These are phyloP conservation scores for Tachuris rubrigastra DNA, from an alignment of 2,113 vertebrate genomes.

Conservation along the genomic window DNA sequence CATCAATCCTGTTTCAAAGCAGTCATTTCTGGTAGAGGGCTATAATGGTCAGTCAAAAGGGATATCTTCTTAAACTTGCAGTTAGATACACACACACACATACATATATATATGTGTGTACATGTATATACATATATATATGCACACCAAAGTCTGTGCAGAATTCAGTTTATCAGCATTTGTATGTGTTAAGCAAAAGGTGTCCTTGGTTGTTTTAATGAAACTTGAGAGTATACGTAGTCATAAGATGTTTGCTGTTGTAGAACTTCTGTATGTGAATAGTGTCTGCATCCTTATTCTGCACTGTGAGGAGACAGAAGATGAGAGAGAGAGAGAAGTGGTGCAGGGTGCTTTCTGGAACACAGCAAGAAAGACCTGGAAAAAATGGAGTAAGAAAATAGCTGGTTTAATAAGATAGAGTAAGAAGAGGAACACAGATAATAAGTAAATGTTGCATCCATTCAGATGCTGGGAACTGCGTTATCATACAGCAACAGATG, in stretches of 20 bases:
- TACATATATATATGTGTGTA: neutral
- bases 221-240: neutral
- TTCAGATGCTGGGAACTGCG: neutral
- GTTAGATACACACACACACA: neutral
- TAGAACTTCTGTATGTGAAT: neutral
- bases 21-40: neutral
- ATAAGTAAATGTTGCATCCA: fast-evolving
- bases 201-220: neutral
- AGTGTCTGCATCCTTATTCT: neutral
- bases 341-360: neutral
- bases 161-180: neutral
- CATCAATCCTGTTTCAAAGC: neutral
- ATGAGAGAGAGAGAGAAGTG: neutral
- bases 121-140: neutral
- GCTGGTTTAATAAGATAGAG: neutral
- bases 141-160: neutral
- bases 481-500: neutral
- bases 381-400: neutral
- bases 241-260: neutral
- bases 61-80: neutral
- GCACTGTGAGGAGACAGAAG: neutral
- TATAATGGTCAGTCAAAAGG: neutral
- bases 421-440: neutral
- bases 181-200: neutral
- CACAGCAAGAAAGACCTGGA: neutral